phyloP scores from a whole-genome alignment of 92 coral and sea anemone species.

The Porites cylindrica region DNA sequence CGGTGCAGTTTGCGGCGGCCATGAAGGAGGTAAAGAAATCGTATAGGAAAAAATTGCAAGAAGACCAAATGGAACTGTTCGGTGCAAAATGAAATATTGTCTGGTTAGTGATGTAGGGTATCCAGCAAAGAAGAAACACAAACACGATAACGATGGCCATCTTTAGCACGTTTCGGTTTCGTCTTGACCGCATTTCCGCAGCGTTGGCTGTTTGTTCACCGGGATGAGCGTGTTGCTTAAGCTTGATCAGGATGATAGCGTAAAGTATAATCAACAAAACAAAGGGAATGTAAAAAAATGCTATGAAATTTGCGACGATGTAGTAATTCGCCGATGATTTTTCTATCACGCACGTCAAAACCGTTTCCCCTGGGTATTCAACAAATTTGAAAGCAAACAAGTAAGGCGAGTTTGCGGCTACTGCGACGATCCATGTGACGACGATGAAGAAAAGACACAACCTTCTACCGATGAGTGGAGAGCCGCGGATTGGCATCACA shows the following conservation, averaged over 20 bases:
- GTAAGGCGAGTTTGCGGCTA: conserved; percentile 1
- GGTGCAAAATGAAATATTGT: background rate
- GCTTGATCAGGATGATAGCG: background rate
- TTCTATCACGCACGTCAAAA: no score
- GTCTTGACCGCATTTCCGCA: background rate
- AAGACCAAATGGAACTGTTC: background rate
- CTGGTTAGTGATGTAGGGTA: background rate
- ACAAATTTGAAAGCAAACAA: background rate
- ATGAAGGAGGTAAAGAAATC: conserved; percentile 16
- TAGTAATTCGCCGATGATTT: background rate
- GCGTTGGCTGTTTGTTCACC: background rate
- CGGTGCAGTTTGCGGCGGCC: conserved; percentile 46
- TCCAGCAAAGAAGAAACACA: background rate
- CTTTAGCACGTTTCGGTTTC: background rate
- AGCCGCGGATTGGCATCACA: background rate
- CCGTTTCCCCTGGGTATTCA: background rate
- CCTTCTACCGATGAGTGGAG: background rate
- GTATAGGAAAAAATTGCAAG: background rate
- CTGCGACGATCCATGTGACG: conserved; percentile 2
- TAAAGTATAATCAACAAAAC: background rate
- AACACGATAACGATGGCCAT: background rate
- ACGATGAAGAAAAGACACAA: background rate
- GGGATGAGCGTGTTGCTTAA: background rate
- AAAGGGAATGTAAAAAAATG: background rate
- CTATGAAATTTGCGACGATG: background rate